These are phyloP conservation scores for Anisognathus igniventris DNA, from an alignment of 2,797 vertebrate species.

Conservation along the genomic window DNA sequence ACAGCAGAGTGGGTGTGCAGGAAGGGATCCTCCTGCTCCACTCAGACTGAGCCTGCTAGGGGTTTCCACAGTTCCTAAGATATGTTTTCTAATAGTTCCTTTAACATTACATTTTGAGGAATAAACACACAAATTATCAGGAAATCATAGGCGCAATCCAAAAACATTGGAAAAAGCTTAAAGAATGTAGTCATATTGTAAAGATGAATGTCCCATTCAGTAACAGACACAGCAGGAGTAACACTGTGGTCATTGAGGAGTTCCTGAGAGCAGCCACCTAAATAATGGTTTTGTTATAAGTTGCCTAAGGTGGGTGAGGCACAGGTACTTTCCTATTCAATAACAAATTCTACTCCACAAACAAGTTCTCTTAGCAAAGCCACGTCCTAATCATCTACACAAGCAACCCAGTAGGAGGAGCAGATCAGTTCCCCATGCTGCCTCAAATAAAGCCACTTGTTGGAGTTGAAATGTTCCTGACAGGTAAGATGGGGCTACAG, in stretches of 20 bases:
- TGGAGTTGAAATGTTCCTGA: not conserved
- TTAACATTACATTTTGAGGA: not conserved
- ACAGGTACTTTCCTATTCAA: not conserved
- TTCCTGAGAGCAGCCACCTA: not conserved
- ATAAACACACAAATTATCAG: not conserved
- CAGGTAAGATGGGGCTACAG: not conserved
- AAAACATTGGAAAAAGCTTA: not conserved
- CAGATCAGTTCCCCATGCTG: accelerated
- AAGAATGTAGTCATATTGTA: not conserved
- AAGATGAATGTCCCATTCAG: not conserved
- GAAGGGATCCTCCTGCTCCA: not conserved
- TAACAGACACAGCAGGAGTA: not conserved
- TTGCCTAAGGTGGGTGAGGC: not conserved
- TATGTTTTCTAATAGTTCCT: not conserved
- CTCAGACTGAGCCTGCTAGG: not conserved
- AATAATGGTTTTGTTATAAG: not conserved
- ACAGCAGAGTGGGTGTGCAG: not conserved
- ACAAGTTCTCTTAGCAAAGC: not conserved
- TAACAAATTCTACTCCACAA: not conserved
- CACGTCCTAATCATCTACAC: not conserved
- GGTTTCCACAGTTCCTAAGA: not conserved
- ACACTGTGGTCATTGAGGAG: not conserved
- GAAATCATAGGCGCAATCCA: not conserved
- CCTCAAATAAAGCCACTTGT: not conserved
- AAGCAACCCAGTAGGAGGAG: not conserved